phyloP scores from a whole-genome alignment of 2,888 invertebrate species.

The Pseudolycoriella hygida region DNA sequence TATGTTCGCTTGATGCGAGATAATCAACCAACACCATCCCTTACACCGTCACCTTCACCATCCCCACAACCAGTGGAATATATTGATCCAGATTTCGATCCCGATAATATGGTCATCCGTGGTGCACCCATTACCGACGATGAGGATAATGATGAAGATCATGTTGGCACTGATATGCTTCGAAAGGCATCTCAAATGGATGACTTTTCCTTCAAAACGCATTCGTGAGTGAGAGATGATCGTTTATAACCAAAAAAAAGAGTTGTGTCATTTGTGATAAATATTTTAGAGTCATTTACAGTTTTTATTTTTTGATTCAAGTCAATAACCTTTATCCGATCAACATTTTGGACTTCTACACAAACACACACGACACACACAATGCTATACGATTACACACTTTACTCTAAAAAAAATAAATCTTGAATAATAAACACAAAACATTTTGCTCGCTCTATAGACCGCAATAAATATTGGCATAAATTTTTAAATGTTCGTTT shows the following conservation, averaged over 20 bases:
- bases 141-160: neutral
- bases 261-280: neutral
- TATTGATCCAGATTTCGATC: conserved; percentile 25
- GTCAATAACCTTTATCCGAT: too few species aligned
- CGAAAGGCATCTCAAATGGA: neutral
- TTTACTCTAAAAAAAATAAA: too few species aligned
- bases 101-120: conserved; percentile 23
- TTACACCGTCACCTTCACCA: conserved; percentile 22
- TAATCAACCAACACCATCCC: conserved; percentile 9
- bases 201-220: neutral
- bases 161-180: neutral
- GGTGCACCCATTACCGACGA: conserved; percentile 21
- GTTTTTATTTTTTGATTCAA: too few species aligned
- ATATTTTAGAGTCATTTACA: too few species aligned
- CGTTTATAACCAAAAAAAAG: conserved; percentile 2
- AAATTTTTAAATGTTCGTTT: too few species aligned
- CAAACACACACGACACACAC: too few species aligned
- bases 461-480: too few species aligned
- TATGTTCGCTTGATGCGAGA: neutral
- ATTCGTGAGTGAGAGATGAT: conserved; percentile 1
- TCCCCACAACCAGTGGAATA: conserved; percentile 19
- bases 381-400: too few species aligned
- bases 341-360: too few species aligned
- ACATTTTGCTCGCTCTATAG: too few species aligned
- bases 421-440: too few species aligned